Evolutionary conservation across 2,888 invertebrate genomes (phyloP), one percentile per base, ranked within the genome.

Genomic region (Pteria penguin): DNA sequence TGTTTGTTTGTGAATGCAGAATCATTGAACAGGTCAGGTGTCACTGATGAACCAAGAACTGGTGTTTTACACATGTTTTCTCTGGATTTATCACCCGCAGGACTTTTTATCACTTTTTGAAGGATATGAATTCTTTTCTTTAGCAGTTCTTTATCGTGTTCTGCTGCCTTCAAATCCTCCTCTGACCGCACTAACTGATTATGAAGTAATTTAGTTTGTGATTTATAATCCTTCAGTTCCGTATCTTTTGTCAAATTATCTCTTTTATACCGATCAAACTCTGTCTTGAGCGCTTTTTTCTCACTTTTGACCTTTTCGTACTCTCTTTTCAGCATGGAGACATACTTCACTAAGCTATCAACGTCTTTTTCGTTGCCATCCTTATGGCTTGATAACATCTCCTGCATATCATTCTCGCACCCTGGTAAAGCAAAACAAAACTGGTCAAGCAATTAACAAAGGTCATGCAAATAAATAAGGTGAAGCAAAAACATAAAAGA

Each of bases 291-390:
- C 1, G 78, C 72, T 72, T 84, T 82, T 72, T 87, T 87, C 27
- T 90, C 89, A 14, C 75, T 58, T 72, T 87, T 86, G 8, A 86
- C 80, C 69, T 87, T 82, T 70, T 86, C 86, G 33, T 87, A 88
- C 76, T 91, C 91, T 14, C 88, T 80, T 71, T 90, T 88, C 29
- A 90, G 73, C 5, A 90, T 86, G 22, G 84, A 82, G 27, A 88
- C 84, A 72, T 89, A 87, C 26, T 85, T 84, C 1, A 88, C 84
- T 24, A 91, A 72, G 69, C 87, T 84, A 57, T 84, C 82, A 0
- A 86, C 66, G 11, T 84, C 81, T 31, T 76, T 77, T 14, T 76
- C 71, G 11, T 75, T 72, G 31, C 86, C 86, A 11, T 86, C 84
- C 8, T 84, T 81, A 61, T 86, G 81, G 27, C 77, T 81, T 4